Evolutionary conservation across 2,888 invertebrate genomes (phyloP).

Genomic region (Lithophane socia): DNA sequence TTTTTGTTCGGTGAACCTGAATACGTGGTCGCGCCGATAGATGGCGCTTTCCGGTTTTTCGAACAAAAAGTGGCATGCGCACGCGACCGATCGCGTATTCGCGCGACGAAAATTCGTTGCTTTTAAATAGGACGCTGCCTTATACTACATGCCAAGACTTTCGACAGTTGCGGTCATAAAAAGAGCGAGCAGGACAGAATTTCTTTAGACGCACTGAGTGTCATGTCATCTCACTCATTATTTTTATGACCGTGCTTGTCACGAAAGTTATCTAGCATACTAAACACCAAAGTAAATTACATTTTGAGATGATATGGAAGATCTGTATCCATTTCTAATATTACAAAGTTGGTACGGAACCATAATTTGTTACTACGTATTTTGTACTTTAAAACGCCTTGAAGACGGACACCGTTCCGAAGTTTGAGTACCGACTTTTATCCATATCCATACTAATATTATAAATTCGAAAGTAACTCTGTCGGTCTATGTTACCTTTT

Average conservation of each 20-base stretch:
- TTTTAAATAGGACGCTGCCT: background rate
- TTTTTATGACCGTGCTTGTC: background rate
- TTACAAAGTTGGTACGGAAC: slow-evolving; percentile 28
- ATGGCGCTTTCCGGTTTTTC: too few relatives aligned
- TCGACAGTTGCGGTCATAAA: background rate
- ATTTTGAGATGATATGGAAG: slow-evolving; percentile 10
- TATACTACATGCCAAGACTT: background rate
- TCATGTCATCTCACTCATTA: background rate
- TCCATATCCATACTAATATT: background rate
- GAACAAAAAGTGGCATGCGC: background rate
- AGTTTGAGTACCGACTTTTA: slow-evolving; percentile 29
- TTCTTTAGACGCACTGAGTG: too few relatives aligned
- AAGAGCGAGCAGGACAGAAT: background rate
- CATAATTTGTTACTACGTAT: slow-evolving; percentile 34
- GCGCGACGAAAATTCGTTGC: too few relatives aligned
- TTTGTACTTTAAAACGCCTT: slow-evolving; percentile 61
- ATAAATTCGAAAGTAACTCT: too few relatives aligned
- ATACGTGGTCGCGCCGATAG: too few relatives aligned
- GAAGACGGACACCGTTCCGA: slow-evolving; percentile 35
- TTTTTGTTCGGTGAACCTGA: background rate
- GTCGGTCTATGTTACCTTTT: too few relatives aligned
- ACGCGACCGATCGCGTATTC: background rate
- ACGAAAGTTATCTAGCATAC: background rate
- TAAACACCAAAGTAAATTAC: background rate
- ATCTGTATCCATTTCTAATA: background rate